phyloP scores from a whole-genome alignment of 2,113 vertebrate species.

The Planiliza haematocheilus region DNA sequence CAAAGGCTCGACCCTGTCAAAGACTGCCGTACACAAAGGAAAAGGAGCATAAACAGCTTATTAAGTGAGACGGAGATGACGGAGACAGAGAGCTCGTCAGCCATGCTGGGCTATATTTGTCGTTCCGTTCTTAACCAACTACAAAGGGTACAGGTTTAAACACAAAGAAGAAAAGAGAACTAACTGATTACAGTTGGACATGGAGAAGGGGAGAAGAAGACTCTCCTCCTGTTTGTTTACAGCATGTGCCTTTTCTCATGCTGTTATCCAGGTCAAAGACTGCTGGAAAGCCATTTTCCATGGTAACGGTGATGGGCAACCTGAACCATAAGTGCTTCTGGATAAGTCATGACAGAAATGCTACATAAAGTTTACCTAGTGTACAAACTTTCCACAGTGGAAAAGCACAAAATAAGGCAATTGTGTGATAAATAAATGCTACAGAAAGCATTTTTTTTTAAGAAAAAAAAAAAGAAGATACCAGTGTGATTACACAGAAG shows the following conservation, averaged over 20 bases:
- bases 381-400: background rate
- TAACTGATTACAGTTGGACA: slow-evolving; percentile 29
- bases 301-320: background rate
- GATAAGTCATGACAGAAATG: background rate
- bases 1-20: slow-evolving; percentile 55
- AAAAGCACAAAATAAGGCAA: background rate
- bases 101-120: slow-evolving; percentile 26
- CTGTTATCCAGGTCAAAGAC: slow-evolving; percentile 38
- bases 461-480: no score
- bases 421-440: slow-evolving; percentile 17
- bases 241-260: background rate
- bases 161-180: slow-evolving; percentile 3
- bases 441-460: background rate
- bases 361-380: background rate
- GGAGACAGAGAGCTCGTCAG: slow-evolving; percentile 37
- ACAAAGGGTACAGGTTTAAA: slow-evolving; percentile 51
- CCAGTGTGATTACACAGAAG: background rate
- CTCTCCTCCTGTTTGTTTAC: slow-evolving; percentile 18
- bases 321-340: background rate
- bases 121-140: slow-evolving; percentile 46
- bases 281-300: background rate
- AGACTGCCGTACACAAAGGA: slow-evolving; percentile 27
- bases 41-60: slow-evolving; percentile 54
- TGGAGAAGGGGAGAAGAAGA: background rate
- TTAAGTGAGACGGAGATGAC: slow-evolving; percentile 47